Conservation (phyloP, 2,113 vertebrate genomes). For the Nestor notabilis region DNA sequence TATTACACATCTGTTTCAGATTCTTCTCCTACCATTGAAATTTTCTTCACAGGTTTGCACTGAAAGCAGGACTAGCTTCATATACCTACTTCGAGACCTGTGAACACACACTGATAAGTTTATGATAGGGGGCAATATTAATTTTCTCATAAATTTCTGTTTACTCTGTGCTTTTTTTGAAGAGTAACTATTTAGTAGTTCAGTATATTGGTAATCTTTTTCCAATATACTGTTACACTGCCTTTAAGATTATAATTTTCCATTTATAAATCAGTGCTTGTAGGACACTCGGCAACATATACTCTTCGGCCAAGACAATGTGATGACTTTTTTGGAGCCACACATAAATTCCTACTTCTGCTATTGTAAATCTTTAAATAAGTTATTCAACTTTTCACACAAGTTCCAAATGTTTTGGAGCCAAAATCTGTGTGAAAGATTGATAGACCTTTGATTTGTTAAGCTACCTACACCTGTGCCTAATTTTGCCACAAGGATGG, state of each 20-base stretch:
- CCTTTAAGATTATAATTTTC: not conserved
- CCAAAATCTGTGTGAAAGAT: not conserved
- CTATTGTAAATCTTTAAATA: not conserved
- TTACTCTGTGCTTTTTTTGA: not conserved
- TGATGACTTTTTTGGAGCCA: not conserved
- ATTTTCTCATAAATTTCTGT: not conserved
- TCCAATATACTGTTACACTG: not conserved
- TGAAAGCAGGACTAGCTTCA: not conserved
- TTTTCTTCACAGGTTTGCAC: not conserved
- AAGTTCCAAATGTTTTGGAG: not conserved
- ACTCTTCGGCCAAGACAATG: not conserved
- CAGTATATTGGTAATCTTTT: not conserved
- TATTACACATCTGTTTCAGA: not conserved
- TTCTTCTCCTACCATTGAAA: not conserved
- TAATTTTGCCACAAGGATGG: not conserved
- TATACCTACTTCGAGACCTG: not conserved
- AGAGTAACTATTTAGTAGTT: not conserved
- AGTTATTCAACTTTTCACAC: not conserved
- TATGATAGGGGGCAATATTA: not conserved
- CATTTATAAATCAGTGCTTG: constrained; percentile 16
- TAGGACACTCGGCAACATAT: not conserved
- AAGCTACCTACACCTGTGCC: not conserved
- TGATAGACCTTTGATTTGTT: not conserved
- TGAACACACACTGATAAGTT: not conserved
- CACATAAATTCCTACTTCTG: not conserved